phyloP scores from a whole-genome alignment of 2,888 invertebrate species.

The Drosophila dives region DNA sequence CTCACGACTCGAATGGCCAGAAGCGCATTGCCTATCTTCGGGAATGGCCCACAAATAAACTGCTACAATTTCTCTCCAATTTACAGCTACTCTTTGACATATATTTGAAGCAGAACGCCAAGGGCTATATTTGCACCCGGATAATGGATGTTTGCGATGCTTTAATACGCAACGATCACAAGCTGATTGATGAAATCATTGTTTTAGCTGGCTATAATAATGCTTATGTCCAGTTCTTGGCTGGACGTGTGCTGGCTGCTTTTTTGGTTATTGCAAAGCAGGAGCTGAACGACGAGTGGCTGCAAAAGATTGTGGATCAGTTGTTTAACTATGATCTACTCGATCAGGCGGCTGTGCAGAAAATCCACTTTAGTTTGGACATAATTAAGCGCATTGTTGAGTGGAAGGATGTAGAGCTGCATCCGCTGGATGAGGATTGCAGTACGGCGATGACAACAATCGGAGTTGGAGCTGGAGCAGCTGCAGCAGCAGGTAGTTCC shows the following conservation, averaged over 20 bases:
- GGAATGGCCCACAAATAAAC: slow-evolving; percentile 89
- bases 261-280: slow-evolving; percentile 94
- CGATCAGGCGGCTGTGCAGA: slow-evolving; percentile 89
- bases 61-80: slow-evolving; percentile 92
- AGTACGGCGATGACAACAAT: slow-evolving; percentile 17
- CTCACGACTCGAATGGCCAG: slow-evolving; percentile 85
- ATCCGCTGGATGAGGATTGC: slow-evolving; percentile 90
- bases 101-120: slow-evolving; percentile 92
- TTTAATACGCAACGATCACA: slow-evolving; percentile 91
- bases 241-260: slow-evolving; percentile 92
- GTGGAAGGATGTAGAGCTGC: slow-evolving; percentile 93
- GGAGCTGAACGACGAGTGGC: slow-evolving; percentile 91
- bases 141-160: slow-evolving; percentile 93
- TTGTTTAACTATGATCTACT: slow-evolving; percentile 88
- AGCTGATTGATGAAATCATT: slow-evolving; percentile 93
- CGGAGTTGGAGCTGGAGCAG: slow-evolving; percentile 2
- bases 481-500: slow-evolving; percentile 2
- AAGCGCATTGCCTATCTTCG: slow-evolving; percentile 86
- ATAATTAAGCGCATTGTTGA: slow-evolving; percentile 94
- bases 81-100: slow-evolving; percentile 93
- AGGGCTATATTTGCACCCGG: slow-evolving; percentile 92
- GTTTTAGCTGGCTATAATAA: slow-evolving; percentile 91
- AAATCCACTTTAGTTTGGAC: slow-evolving; percentile 93
- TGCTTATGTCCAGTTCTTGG: slow-evolving; percentile 92
- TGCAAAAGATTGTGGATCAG: slow-evolving; percentile 91